A percentile compares a stretch with the other conserved stretches of the same genome.
Evolutionary conservation across 2,113 vertebrate species (phyloP).

Genomic region (Lampris megalopsis): DNA sequence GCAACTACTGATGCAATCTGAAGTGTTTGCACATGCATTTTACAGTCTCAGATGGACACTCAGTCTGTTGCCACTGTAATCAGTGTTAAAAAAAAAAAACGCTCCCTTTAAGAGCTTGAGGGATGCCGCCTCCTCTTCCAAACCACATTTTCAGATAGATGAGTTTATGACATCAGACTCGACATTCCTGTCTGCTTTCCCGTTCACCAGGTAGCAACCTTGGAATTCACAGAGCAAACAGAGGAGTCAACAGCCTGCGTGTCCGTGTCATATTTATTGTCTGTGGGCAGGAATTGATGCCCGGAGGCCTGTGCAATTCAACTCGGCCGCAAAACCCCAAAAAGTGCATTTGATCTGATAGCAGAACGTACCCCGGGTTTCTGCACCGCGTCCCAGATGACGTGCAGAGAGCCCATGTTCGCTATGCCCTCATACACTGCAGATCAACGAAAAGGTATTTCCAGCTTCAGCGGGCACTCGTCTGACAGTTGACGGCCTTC

Average conservation of each 20-base stretch:
- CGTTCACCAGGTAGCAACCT: slow-evolving; percentile 67
- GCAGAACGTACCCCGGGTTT: not conserved
- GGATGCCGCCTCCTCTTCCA: slow-evolving; percentile 19
- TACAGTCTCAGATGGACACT: slow-evolving; percentile 56
- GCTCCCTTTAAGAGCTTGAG: slow-evolving; percentile 32
- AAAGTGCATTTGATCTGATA: slow-evolving; percentile 8
- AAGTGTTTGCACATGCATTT: slow-evolving; percentile 61
- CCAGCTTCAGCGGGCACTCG: not conserved
- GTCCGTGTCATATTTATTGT: slow-evolving; percentile 63
- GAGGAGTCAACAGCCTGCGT: slow-evolving; percentile 63
- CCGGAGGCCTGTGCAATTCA: slow-evolving; percentile 65
- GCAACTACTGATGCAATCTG: slow-evolving; percentile 39
- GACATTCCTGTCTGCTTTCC: slow-evolving; percentile 61
- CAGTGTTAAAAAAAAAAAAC: slow-evolving; percentile 45
- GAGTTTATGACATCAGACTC: slow-evolving; percentile 63
- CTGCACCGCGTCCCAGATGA: not conserved
- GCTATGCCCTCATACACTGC: not conserved
- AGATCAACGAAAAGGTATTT: not conserved
- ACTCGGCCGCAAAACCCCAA: slow-evolving; percentile 18
- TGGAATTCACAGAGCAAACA: slow-evolving; percentile 74
- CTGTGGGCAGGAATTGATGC: slow-evolving; percentile 1
- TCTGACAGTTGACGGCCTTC: slow-evolving; percentile 12
- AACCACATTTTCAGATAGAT: slow-evolving; percentile 62
- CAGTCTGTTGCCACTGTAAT: slow-evolving; percentile 37
- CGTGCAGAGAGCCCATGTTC: not conserved